Evolutionary conservation across 2,888 invertebrate species (phyloP), one percentile per base, ranked within the genome.

Genomic region (Mechanitis mazaeus): DNA sequence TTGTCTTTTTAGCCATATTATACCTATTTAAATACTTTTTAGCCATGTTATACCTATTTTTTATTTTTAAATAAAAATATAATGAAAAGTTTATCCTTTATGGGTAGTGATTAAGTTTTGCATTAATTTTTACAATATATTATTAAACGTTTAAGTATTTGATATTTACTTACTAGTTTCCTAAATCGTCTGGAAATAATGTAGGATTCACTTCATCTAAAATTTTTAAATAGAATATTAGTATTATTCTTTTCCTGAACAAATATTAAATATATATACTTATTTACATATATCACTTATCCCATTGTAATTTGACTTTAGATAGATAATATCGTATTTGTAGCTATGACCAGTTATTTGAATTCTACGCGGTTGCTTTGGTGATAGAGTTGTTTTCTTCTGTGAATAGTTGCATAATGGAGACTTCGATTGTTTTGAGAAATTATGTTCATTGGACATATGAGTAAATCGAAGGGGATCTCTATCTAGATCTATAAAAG

Each of bases 241-340:
- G 28, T 31, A 50, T 31, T 42, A 42, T 50, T 31, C 28, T 31
- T 31, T n/a, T 31, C 3, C 3, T 31, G 7, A 31, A 50, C 31
- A 50, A 50, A 31, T 50, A 50, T 11, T 28, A 28, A 28, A 28
- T 9, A 20, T 20, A 20, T 6, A 50, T 31, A 9, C 9, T 31
- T 50, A 60, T 61, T 61, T 50, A 66, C 66, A n/a, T 35, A 2
- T 35, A 38, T 50, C 42, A 55, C 31, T 46, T 4, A 31, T 50
- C 50, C 50, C 28, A 50, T 45, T n/a, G 50, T 63, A 47, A 20
- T 58, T 59, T 50, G 61, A 59, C 31, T 64, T 60, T 61, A 71
- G 58, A 54, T 68, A 70, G 42, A 70, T 58, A 31, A 72, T 67
- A 55, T 72, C 69, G 42, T 69, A 72, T 60, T 68, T 70, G 35